Percentiles rank a stretch among this genome's conserved stretches.
Evolutionary conservation across 1,140 invertebrate species (phyloP).

Genomic region (Aphelenchoides avenae): DNA sequence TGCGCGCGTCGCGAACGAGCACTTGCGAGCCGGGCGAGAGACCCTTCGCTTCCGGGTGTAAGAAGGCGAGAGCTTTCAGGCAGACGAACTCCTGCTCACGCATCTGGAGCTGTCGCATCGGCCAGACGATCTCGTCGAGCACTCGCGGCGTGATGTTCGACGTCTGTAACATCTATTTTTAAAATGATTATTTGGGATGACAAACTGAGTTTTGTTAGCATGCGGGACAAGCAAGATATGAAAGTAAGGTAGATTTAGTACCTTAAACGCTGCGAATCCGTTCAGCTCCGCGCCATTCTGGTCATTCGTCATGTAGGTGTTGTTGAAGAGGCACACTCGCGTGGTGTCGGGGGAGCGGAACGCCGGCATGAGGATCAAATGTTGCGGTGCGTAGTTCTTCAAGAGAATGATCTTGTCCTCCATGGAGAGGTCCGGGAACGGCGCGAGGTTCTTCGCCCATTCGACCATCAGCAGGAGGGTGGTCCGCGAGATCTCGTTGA

Average conservation of each 20-base stretch:
- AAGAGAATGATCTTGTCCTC: slow-evolving; percentile 50
- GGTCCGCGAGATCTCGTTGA: slow-evolving; percentile 57
- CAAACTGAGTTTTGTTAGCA: slow-evolving; percentile 1
- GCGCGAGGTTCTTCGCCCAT: slow-evolving; percentile 51
- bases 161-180: slow-evolving; percentile 7
- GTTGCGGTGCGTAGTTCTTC: slow-evolving; percentile 58
- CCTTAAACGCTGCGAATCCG: slow-evolving; percentile 52
- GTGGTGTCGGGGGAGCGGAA: slow-evolving; percentile 58
- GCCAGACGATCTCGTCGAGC: slow-evolving; percentile 58
- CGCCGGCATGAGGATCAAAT: slow-evolving; percentile 58
- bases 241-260: slow-evolving; percentile 25
- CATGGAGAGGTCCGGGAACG: slow-evolving; percentile 43
- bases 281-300: slow-evolving; percentile 36
- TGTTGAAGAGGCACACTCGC: slow-evolving; percentile 58
- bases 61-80: slow-evolving; percentile 55
- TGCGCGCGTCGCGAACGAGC: slow-evolving; percentile 52
- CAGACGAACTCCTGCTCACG: slow-evolving; percentile 58
- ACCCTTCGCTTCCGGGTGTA: slow-evolving; percentile 58
- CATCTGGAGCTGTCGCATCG: slow-evolving; percentile 57
- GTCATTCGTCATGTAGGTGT: slow-evolving; percentile 45
- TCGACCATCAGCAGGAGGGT: slow-evolving; percentile 57
- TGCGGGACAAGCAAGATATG: no score
- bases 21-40: slow-evolving; percentile 39
- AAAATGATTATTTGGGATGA: background rate
- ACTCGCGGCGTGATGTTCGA: slow-evolving; percentile 51